Evolutionary conservation across 2,888 invertebrate species (phyloP), one percentile per base, ranked within the genome.

Genomic region (Drosophila anomalipes): DNA sequence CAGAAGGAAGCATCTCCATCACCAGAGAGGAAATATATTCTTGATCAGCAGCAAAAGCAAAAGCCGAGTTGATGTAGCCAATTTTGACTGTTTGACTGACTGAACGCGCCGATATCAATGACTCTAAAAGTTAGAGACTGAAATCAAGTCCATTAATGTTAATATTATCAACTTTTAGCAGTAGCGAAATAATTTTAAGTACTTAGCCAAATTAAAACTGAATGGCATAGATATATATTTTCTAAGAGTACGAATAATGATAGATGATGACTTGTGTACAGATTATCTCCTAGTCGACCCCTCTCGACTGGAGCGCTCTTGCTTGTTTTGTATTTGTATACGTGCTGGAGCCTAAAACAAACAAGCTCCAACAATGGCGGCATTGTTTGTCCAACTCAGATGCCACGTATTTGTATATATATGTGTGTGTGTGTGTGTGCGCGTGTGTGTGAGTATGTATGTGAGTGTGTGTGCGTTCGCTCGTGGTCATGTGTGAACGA

Each of bases 311-410:
- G 16, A 47, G 47, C 47, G 16, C 26, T 47, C 47, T 47, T 16
- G 47, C 12, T 44, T 69, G 75, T 32, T 65, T 62, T 76, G 54
- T 73, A 76, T 83, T 86, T 83, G 77, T 60, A 75, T 82, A 80
- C 80, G 83, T 80, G 70, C 77, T 74, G 56, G 69, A 66, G 71
- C 63, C 80, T 57, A 53, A 53, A 65, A 66, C 65, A 75, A 74
- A 57, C 66, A 54, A 41, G 59, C 53, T 59, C 68, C 54, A 72
- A 82, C 82, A 82, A 84, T 79, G 61, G 70, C 65, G 53, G 63
- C 66, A 66, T 78, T 78, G 74, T 78, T 78, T 78, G 63, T 54
- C 54, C 51, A 47, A 47, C 47, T 26, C 26, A 47, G 26, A 47
- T 26, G 47, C 47, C 16, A 26, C 47, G 16, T 26, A 26, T 58